A percentile compares a stretch with the other conserved stretches of the same genome.
Evolutionary conservation across 2,888 invertebrate species (phyloP).

Genomic region (Hirtodrosophila trivittata): DNA sequence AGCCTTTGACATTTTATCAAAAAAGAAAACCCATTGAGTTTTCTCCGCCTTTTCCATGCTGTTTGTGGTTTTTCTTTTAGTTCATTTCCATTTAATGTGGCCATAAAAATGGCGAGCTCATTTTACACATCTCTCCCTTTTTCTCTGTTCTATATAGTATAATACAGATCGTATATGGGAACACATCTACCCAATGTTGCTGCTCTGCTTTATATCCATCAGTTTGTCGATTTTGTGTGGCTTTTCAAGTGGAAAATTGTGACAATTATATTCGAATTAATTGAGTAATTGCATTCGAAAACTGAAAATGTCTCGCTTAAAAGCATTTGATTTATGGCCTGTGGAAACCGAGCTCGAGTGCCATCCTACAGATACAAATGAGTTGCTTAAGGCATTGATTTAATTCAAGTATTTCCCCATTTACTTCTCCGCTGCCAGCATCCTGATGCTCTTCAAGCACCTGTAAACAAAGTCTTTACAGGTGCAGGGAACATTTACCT

Average conservation of each 20-base stretch:
- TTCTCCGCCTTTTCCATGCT: slow-evolving; percentile 19
- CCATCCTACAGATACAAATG: background rate
- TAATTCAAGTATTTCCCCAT: background rate
- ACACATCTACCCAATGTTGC: slow-evolving; percentile 14
- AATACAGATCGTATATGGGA: slow-evolving; percentile 1
- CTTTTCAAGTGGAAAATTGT: slow-evolving; percentile 79
- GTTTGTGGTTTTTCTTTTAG: slow-evolving; percentile 29
- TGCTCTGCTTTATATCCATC: slow-evolving; percentile 63
- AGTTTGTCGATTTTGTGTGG: slow-evolving; percentile 49
- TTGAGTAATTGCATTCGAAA: slow-evolving; percentile 71
- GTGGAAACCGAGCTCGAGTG: slow-evolving; percentile 60
- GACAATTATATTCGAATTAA: slow-evolving; percentile 82
- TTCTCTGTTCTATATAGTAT: slow-evolving; percentile 8
- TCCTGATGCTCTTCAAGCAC: slow-evolving; percentile 43
- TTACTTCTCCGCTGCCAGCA: slow-evolving; percentile 21
- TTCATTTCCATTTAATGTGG: slow-evolving; percentile 74
- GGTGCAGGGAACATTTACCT: background rate
- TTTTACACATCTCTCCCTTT: slow-evolving; percentile 49
- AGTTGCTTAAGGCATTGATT: slow-evolving; percentile 7
- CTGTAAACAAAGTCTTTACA: slow-evolving; percentile 37
- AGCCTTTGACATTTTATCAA: slow-evolving; percentile 76
- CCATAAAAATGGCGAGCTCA: slow-evolving; percentile 70
- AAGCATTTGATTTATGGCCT: slow-evolving; percentile 71
- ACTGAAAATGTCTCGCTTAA: slow-evolving; percentile 39
- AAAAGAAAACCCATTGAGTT: slow-evolving; percentile 58